These are phyloP conservation scores for Microcebus jonahi DNA, from an alignment of 2,113 vertebrate genomes.

Conservation along the genomic window DNA sequence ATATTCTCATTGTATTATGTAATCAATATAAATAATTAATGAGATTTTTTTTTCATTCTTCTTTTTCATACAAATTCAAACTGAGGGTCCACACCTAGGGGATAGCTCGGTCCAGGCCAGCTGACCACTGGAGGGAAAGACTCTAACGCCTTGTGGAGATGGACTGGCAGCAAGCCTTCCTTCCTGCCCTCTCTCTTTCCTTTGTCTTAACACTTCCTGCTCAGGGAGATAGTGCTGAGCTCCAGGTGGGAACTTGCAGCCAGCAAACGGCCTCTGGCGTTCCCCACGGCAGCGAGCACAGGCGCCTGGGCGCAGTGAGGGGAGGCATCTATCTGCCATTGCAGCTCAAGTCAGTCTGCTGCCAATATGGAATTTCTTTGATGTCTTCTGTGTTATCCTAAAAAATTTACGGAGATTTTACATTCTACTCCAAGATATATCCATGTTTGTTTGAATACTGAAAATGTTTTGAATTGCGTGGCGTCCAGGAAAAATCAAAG, in stretches of 20 bases:
- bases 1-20: background rate
- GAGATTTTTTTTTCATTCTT: background rate
- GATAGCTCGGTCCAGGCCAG: too few relatives aligned
- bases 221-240: background rate
- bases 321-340: background rate
- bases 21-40: background rate
- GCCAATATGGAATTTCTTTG: constrained; percentile 13
- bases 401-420: background rate
- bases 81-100: background rate
- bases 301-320: background rate
- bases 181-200: background rate
- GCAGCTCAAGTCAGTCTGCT: background rate
- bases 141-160: background rate
- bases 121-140: accelerated
- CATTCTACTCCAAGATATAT: background rate
- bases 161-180: accelerated
- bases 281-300: background rate
- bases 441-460: constrained; percentile 18
- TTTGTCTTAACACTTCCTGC: background rate
- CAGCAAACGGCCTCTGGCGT: too few relatives aligned
- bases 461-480: constrained; percentile 28
- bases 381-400: constrained; percentile 33
- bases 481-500: constrained; percentile 14
- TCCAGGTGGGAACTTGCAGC: too few relatives aligned
- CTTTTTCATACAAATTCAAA: background rate